Evolutionary conservation across 2,113 vertebrate species (phyloP), one percentile per base, ranked within the genome.

Genomic region (Heterotis niloticus): DNA sequence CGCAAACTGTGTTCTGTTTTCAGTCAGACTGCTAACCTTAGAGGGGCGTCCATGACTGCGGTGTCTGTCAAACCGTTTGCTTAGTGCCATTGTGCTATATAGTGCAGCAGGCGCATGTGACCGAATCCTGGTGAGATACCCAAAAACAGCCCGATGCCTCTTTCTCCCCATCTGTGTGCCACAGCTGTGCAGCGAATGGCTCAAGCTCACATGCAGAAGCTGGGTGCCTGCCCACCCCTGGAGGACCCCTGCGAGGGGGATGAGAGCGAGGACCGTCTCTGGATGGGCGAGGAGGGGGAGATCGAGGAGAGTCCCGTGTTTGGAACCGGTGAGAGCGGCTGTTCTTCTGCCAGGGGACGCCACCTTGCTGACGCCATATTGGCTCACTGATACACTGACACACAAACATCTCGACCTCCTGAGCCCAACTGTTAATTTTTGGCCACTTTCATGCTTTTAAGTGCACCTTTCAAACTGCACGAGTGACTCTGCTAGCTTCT

Each of bases 171-270:
- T 71, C 59, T 76, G 70, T 81, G 59, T 80, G 78, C 85, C 88
- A 57, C 90, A 98, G 97, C 96, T 1, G 92, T 99, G 88, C 97
- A 98, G 93, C 95, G 96, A 92, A 95, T 99, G 76, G 96, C 96
- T 76, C 95, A 98, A 89, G 95, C 96, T 81, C 96, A 98, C 83
- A 91, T 98, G 94, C 95, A 94, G 92, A 88, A 94, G 84, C 84
- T 97, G 89, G 89, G 89, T 5, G 92, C 95, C 79, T 94, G 91
- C 70, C 93, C 90, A 83, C 86, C 85, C 79, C 84, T 93, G 1
- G 94, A 96, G 82, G 91, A 94, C 65, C 91, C 92, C 67, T 90
- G 90, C 81, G 94, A 94, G 76, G 87, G 86, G 85, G 92, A 91
- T 77, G 90, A 93, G 65, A 86, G 90, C 74, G 88, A 91, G 56